Evolutionary conservation across 2,888 invertebrate species (phyloP).

Genomic region (Reticulitermes lucifugus): DNA sequence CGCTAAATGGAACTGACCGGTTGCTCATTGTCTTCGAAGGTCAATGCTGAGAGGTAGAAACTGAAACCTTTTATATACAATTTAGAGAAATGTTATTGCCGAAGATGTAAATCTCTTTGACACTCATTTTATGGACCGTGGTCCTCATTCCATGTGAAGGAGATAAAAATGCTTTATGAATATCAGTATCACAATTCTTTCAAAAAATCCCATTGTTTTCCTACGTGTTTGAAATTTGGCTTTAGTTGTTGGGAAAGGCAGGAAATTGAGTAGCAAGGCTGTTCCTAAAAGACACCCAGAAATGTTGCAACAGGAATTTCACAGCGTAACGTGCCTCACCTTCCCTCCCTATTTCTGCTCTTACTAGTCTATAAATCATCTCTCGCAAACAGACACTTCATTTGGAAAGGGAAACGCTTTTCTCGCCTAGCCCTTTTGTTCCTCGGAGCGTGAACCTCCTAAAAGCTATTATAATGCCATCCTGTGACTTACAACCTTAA

Average conservation of each 20-base stretch:
- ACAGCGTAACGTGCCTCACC: neutral
- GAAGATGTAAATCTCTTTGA: no score
- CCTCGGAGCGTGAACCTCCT: constrained; percentile 42
- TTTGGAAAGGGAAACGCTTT: constrained; percentile 50
- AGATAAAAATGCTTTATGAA: no score
- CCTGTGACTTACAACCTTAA: constrained; percentile 47
- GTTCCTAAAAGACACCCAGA: neutral
- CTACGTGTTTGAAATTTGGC: neutral
- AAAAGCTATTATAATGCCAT: constrained; percentile 49
- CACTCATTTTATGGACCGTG: no score
- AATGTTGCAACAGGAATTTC: constrained; percentile 6
- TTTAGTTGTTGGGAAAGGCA: neutral
- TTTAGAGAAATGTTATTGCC: no score
- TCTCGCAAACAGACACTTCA: constrained; percentile 48
- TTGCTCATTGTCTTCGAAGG: no score
- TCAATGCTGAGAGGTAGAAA: no score
- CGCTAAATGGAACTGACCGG: no score
- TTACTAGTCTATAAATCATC: constrained; percentile 47
- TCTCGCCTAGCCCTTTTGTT: constrained; percentile 46
- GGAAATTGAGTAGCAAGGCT: constrained; percentile 7
- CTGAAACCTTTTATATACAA: no score
- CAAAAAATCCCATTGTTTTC: neutral
- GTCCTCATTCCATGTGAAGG: no score
- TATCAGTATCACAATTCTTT: neutral
- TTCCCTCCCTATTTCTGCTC: neutral